These are phyloP conservation scores for Erpornis zantholeuca DNA, from an alignment of 2,113 vertebrate species.

Conservation along the genomic window DNA sequence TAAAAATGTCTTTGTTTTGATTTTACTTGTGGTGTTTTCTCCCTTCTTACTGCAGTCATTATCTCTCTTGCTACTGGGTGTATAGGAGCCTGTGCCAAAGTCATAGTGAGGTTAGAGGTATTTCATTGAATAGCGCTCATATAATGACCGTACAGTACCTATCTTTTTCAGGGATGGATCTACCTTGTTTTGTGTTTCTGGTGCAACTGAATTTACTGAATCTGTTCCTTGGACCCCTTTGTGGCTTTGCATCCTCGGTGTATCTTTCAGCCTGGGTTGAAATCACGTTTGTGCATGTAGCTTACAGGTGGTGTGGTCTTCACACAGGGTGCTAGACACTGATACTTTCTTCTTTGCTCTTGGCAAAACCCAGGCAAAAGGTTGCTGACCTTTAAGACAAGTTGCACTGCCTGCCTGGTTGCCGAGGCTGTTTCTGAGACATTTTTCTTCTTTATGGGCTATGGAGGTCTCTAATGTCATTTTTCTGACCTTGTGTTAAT, in stretches of 20 bases:
- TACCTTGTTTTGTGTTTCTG: background rate
- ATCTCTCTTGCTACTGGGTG: background rate
- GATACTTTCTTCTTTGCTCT: background rate
- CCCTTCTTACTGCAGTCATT: background rate
- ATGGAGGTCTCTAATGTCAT: constrained; percentile 11
- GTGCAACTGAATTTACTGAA: background rate
- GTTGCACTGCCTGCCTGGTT: background rate
- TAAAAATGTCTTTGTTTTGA: background rate
- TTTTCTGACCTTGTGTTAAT: constrained; percentile 60
- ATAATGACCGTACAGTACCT: background rate
- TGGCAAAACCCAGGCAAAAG: background rate
- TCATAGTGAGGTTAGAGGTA: background rate
- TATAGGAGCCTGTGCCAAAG: background rate
- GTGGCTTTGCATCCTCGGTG: background rate
- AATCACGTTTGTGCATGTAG: background rate
- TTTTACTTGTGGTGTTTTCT: background rate
- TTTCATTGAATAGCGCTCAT: background rate
- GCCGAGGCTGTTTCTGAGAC: background rate
- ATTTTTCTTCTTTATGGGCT: constrained; percentile 12
- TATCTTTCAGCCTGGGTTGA: background rate
- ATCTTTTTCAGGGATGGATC: background rate
- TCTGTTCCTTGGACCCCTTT: background rate
- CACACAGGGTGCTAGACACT: background rate
- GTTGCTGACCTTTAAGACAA: background rate
- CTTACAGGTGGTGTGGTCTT: background rate